Conservation (phyloP, 1,140 invertebrate species). For the Wasmannia auropunctata region DNA sequence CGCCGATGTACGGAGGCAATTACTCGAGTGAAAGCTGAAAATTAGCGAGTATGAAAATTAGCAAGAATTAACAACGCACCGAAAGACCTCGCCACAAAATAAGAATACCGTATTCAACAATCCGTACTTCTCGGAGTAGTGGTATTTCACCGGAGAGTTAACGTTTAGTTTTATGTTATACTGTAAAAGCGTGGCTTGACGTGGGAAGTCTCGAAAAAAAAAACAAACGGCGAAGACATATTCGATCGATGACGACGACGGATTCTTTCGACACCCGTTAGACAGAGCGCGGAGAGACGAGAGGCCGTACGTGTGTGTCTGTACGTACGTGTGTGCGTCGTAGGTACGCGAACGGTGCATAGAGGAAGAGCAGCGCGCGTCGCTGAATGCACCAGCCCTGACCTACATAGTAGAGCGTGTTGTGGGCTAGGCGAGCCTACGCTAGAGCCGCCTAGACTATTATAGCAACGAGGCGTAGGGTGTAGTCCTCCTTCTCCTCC, state of each 20-base stretch:
- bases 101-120: background rate
- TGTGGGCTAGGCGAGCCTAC: slow-evolving; percentile 83
- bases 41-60: background rate
- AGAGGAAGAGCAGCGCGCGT: slow-evolving; percentile 83
- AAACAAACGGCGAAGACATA: background rate
- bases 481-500: slow-evolving; percentile 42
- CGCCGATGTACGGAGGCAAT: background rate
- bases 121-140: background rate
- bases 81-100: background rate
- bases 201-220: background rate
- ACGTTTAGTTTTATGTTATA: background rate
- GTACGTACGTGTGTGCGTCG: slow-evolving; percentile 53
- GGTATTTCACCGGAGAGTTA: background rate
- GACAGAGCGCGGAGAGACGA: slow-evolving; percentile 52
- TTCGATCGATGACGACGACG: background rate
- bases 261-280: slow-evolving; percentile 73
- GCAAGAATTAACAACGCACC: background rate
- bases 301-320: slow-evolving; percentile 10
- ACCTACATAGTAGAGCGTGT: slow-evolving; percentile 85
- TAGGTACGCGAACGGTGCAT: slow-evolving; percentile 77
- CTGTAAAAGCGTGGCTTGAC: background rate
- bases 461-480: slow-evolving; percentile 80
- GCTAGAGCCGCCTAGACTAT: slow-evolving; percentile 81
- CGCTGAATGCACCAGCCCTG: slow-evolving; percentile 85
- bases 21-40: background rate